Evolutionary conservation across 2,797 vertebrate species (phyloP).

Genomic region (Bovichtus diacanthus): DNA sequence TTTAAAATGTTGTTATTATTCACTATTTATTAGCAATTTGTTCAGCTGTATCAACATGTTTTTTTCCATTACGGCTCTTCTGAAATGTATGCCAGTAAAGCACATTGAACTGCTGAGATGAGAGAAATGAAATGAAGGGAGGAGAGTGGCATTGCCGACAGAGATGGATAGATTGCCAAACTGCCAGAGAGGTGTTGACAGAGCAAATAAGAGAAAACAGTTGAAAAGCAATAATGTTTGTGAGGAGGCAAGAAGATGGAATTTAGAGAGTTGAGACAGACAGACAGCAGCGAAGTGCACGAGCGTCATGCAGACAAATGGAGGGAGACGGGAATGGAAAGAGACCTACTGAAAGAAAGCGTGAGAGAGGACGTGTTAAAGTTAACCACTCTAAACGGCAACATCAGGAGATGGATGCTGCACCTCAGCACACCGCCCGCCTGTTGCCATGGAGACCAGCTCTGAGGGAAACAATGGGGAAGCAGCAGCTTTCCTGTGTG

Average conservation of each 20-base stretch:
- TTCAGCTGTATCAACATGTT: neutral
- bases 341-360: constrained; percentile 31
- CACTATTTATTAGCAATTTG: neutral
- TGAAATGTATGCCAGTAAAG: constrained; percentile 18
- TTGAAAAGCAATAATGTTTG: constrained; percentile 23
- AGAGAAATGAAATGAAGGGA: constrained; percentile 30
- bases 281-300: constrained; percentile 17
- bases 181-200: constrained; percentile 28
- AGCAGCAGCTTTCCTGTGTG: constrained; percentile 56
- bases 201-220: constrained; percentile 37
- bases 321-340: neutral
- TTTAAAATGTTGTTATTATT: neutral
- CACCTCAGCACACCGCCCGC: constrained; percentile 74
- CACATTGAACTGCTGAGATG: constrained; percentile 8
- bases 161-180: constrained; percentile 33
- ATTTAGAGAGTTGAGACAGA: constrained; percentile 28
- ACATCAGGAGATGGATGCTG: constrained; percentile 71
- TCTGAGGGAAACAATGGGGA: constrained; percentile 85
- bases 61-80: constrained; percentile 14
- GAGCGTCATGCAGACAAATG: constrained; percentile 15
- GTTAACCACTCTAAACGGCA: constrained; percentile 70
- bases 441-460: constrained; percentile 90
- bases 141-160: neutral
- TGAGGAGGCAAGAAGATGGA: constrained; percentile 20
- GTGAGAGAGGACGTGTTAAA: constrained; percentile 62